Conservation (phyloP, 2,113 vertebrate species). For the Elephas maximus region DNA sequence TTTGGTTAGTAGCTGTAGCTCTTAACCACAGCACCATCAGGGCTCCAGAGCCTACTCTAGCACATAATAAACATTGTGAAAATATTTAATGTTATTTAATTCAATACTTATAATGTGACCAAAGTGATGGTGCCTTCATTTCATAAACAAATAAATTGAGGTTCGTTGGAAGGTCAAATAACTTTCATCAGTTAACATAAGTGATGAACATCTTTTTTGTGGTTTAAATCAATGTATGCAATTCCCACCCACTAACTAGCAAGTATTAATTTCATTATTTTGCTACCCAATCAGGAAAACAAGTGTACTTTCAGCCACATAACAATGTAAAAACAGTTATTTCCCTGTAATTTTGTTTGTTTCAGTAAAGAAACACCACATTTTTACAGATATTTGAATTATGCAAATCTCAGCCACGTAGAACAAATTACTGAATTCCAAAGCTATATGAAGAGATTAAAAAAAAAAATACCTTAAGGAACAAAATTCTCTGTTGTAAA, state of each 20-base stretch:
- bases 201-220: neutral
- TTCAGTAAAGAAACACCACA: neutral
- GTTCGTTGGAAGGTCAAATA: neutral
- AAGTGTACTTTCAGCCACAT: neutral
- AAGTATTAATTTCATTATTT: neutral
- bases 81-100: neutral
- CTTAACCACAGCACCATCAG: too few species aligned
- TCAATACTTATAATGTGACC: neutral
- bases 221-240: neutral
- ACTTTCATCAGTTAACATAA: neutral
- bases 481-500: neutral
- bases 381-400: neutral
- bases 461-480: neutral
- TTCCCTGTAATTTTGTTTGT: neutral
- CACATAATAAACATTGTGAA: neutral
- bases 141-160: neutral
- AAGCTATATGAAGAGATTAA: neutral
- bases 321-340: slow-evolving; percentile 11
- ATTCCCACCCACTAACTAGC: neutral
- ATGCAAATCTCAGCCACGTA: neutral
- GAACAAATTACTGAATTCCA: neutral
- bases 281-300: neutral
- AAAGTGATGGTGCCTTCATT: neutral
- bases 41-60: neutral
- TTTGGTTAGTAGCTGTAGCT: too few species aligned